Evolutionary conservation across 2,113 vertebrate species (phyloP).

Genomic region (Brevimyrus niger): DNA sequence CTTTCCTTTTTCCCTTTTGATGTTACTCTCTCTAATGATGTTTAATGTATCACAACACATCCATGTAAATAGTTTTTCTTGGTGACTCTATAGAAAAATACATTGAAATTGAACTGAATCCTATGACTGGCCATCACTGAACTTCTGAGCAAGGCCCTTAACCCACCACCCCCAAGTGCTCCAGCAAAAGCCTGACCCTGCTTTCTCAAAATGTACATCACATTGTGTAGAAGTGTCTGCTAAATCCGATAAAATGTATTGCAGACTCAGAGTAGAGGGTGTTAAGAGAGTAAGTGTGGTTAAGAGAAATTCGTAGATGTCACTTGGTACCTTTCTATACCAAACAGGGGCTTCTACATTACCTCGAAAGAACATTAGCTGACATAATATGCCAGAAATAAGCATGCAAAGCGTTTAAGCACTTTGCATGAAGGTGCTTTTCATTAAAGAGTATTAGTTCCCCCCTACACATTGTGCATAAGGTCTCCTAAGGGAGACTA

Average conservation of each 20-base stretch:
- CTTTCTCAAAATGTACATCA: not conserved
- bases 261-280: not conserved
- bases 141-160: not conserved
- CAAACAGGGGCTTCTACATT: not conserved
- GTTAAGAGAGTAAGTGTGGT: no score
- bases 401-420: not conserved
- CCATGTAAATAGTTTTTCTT: no score
- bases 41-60: no score
- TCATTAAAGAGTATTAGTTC: constrained; percentile 1
- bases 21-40: no score
- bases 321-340: not conserved
- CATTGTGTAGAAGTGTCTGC: not conserved
- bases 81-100: no score
- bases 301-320: not conserved
- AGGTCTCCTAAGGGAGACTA: not conserved
- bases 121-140: not conserved
- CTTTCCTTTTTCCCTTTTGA: no score
- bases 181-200: not conserved
- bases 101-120: no score
- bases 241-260: not conserved
- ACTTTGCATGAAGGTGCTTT: not conserved
- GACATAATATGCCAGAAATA: not conserved
- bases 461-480: constrained; percentile 19
- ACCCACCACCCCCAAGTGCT: not conserved
- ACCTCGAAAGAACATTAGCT: not conserved